Evolutionary conservation across 1,140 invertebrate genomes (phyloP).

Genomic region (Ctenoplectra terminalis): DNA sequence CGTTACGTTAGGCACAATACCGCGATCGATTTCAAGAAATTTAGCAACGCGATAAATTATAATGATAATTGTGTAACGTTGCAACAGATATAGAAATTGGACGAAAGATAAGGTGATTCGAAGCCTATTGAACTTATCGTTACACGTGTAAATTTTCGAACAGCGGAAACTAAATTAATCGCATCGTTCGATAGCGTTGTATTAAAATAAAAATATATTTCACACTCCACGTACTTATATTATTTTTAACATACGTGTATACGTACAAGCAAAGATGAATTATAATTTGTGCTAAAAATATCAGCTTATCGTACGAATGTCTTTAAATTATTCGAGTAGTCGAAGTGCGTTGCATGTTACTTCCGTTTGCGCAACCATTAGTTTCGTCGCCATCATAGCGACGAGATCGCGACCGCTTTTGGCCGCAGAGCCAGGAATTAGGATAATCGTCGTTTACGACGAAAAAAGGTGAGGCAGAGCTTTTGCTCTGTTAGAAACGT

Average conservation of each 20-base stretch:
- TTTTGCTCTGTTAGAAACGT: conserved; percentile 63
- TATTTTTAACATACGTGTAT: not conserved
- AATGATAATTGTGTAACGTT: no score
- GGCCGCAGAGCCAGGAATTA: conserved; percentile 78
- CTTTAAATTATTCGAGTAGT: not conserved
- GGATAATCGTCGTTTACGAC: conserved; percentile 85
- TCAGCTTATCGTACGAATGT: not conserved
- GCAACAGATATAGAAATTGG: no score
- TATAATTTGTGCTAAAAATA: not conserved
- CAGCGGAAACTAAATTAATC: not conserved
- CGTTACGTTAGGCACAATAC: no score
- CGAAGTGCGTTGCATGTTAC: conserved; percentile 17
- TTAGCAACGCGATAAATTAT: no score
- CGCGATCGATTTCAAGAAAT: no score
- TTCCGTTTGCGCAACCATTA: conserved; percentile 68
- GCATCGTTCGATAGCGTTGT: not conserved
- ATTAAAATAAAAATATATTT: not conserved
- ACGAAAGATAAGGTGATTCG: not conserved
- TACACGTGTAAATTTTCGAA: not conserved
- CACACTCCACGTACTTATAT: not conserved
- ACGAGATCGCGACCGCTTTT: conserved; percentile 82
- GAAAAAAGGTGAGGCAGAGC: conserved; percentile 83
- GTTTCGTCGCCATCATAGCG: conserved; percentile 87
- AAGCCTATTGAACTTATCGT: not conserved
- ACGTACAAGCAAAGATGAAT: not conserved